Evolutionary conservation across 2,797 vertebrate species (phyloP), one percentile per base, ranked within the genome.

Genomic region (Loris lydekkerianus): DNA sequence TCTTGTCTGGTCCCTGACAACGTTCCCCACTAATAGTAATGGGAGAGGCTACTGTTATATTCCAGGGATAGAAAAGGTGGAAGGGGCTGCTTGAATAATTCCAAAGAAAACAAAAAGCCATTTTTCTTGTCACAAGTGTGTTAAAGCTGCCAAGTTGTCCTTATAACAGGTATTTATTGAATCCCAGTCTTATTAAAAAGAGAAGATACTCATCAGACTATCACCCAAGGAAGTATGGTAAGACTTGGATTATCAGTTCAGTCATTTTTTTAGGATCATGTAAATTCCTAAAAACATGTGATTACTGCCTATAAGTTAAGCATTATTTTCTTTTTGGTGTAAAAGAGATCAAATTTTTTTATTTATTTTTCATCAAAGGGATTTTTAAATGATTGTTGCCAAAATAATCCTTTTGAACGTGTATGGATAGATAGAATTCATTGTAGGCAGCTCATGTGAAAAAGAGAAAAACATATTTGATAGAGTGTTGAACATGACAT

Each of bases 271-370:
- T 75, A 70, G 91, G 43, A 60, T 86, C 29, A 58, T 23, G 53
- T 70, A 91, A 91, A 83, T 83, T 86, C 18, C 11, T 63, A 63
- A 93, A 86, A 85, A 76, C 86, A 43, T 1, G 43, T 77, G 31
- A 85, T 14, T 27, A 27, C 3, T 92, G 63, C 31, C 7, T 53
- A 63, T 13, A 91, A 94, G 77, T 77, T 69, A 82, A 94, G 25
- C 6, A 46, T 65, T 31, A 46, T 4, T 87, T 7, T n/a, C 31
- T 81, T 87, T 89, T 90, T 69, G 13, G 2, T 21, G 81, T 49
- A 34, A 70, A 80, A 2, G 25, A 92, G 4, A 40, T 21, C 1
- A 29, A 88, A 69, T 2, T 0, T 31, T 43, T 80, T 81, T 37
- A 37, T 60, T 88, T 56, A 3, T 4, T 61, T 75, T 72, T 93